phyloP scores from a whole-genome alignment of 2,888 invertebrate species.

The Homarus gammarus region DNA sequence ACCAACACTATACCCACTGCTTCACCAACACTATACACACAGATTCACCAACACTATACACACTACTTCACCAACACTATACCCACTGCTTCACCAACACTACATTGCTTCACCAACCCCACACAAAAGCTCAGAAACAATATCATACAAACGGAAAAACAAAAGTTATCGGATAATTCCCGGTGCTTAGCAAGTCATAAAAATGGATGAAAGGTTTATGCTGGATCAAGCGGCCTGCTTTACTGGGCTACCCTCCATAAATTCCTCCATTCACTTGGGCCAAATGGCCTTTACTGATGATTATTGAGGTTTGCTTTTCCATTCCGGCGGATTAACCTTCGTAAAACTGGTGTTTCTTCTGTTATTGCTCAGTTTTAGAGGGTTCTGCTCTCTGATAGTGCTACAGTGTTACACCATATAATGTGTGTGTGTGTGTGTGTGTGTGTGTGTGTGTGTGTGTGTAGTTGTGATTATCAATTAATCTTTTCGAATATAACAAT shows the following conservation, averaged over 20 bases:
- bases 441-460: too few species aligned
- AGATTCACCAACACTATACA: too few species aligned
- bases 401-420: too few species aligned
- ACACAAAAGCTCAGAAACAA: background rate
- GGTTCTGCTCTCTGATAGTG: background rate
- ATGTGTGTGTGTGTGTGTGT: too few species aligned
- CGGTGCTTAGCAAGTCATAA: constrained; percentile 7
- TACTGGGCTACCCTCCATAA: background rate
- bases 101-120: too few species aligned
- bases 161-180: background rate
- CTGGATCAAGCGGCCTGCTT: background rate
- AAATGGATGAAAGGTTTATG: background rate
- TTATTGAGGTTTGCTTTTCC: constrained; percentile 6
- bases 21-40: too few species aligned
- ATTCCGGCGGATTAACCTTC: background rate
- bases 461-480: background rate
- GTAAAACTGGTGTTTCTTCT: background rate
- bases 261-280: constrained; percentile 2
- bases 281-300: background rate
- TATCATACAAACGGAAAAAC: background rate
- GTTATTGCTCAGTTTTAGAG: background rate
- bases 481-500: too few species aligned
- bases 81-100: too few species aligned
- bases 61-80: too few species aligned
- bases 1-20: too few species aligned